Evolutionary conservation across 2,888 invertebrate species (phyloP), one percentile per base, ranked within the genome.

Genomic region (Epinotia nisella): DNA sequence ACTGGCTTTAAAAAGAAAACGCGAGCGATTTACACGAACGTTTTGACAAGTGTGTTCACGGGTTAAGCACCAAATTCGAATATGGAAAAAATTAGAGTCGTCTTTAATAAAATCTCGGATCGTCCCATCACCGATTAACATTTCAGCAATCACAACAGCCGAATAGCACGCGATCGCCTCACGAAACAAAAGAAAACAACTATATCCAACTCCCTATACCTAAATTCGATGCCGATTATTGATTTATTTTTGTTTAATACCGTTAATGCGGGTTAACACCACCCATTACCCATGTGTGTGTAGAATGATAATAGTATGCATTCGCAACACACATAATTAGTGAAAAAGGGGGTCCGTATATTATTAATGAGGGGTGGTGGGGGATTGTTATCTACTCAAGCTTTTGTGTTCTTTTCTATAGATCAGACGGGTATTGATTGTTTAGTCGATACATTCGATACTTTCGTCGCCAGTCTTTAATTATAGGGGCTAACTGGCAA

Each of bases 241-340:
- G 83, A 84, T 83, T 80, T 78, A 82, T 89, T 86, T 83, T 87
- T 86, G 84, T 82, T 88, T 84, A 85, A 90, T 90, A 85, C 85
- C 86, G 88, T 87, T 88, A 87, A 91, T 88, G 88, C 87, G 87
- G 84, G 85, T 86, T 83, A 87, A 88, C 87, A 85, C 83, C 85
- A 81, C 79, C 85, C 84, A 87, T 88, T 89, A 87, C 78, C 75
- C 77, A 74, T 76, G 80, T 81, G 79, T 78, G 79, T 80, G 83
- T 81, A 58, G 55, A 74, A 66, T 75, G 62, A 64, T 73, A 73
- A 73, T 69, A 79, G 83, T 82, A 85, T 92, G 92, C 93, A 93
- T 94, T 93, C 91, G 93, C 92, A 91, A 91, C 92, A 90, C 88
- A 91, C 88, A 90, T 93, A 94, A 94, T 94, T 94, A 94, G 94